Evolutionary conservation across 2,797 vertebrate species (phyloP).

Genomic region (Sphenodon punctatus): DNA sequence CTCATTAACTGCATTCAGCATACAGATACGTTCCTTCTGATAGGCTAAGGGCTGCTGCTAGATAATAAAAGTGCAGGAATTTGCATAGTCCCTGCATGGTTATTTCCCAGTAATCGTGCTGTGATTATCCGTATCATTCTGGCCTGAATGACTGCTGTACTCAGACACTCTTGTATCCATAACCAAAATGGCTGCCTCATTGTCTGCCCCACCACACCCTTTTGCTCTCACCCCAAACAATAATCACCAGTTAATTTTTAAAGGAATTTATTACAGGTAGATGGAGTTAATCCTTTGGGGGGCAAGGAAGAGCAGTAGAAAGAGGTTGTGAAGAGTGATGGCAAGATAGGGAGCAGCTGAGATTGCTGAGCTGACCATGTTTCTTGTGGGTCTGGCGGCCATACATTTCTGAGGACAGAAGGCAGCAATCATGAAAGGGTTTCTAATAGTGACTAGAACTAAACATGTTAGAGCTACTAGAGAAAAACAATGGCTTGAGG

Average conservation of each 20-base stretch:
- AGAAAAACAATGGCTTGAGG: not conserved
- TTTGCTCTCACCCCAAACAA: not conserved
- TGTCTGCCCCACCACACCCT: not conserved
- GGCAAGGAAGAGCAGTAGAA: not conserved
- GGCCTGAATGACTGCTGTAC: not conserved
- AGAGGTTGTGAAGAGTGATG: not conserved
- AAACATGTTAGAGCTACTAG: not conserved
- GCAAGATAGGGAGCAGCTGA: not conserved
- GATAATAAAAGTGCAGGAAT: not conserved
- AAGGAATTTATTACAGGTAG: not conserved
- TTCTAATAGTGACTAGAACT: constrained; percentile 3
- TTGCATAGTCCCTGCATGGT: not conserved
- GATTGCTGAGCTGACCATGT: not conserved
- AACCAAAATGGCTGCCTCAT: not conserved
- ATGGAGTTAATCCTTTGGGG: not conserved
- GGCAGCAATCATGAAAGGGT: not conserved
- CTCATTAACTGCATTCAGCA: not conserved
- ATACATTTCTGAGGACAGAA: not conserved
- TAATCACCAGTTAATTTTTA: not conserved
- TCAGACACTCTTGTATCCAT: not conserved
- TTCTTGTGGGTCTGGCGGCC: not conserved
- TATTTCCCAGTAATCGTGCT: not conserved
- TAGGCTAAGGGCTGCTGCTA: not conserved
- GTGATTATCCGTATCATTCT: constrained; percentile 2
- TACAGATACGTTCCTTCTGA: not conserved